phyloP scores from a whole-genome alignment of 2,888 invertebrate genomes.

The Anorthoa munda region DNA sequence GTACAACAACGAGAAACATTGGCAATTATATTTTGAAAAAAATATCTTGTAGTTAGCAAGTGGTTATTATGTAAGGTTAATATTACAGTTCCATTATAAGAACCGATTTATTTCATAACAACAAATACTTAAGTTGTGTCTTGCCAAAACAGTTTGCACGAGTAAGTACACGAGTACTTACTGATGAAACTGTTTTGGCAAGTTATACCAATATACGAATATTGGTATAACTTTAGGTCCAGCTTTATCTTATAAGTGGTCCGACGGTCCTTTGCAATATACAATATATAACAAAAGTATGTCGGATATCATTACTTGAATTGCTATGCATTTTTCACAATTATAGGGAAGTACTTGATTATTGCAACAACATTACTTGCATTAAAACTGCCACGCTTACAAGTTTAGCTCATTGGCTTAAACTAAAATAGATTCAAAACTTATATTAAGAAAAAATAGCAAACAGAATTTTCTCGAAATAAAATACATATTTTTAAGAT shows the following conservation, averaged over 20 bases:
- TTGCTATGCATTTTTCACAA: neutral
- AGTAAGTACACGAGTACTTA: too few relatives aligned
- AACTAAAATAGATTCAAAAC: constrained; percentile 12
- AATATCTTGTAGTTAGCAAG: neutral
- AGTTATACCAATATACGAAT: too few relatives aligned
- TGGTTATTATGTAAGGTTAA: too few relatives aligned
- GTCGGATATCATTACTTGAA: neutral
- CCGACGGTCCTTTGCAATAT: neutral
- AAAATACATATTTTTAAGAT: constrained; percentile 42
- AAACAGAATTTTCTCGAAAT: constrained; percentile 16
- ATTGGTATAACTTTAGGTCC: neutral
- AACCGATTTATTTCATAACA: neutral
- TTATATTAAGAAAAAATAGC: neutral
- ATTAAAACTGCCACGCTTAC: constrained; percentile 4
- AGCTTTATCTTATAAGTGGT: neutral
- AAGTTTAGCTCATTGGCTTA: constrained; percentile 9
- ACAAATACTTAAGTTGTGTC: constrained; percentile 1
- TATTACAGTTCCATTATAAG: neutral
- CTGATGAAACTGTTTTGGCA: too few relatives aligned
- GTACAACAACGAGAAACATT: neutral
- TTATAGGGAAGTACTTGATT: neutral
- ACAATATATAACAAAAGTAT: too few relatives aligned
- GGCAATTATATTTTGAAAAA: too few relatives aligned
- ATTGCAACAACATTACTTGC: neutral
- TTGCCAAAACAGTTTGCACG: neutral